Base-by-base conservation (phyloP, 2,113 vertebrate genomes). In the Oncorhynchus mykiss region DNA sequence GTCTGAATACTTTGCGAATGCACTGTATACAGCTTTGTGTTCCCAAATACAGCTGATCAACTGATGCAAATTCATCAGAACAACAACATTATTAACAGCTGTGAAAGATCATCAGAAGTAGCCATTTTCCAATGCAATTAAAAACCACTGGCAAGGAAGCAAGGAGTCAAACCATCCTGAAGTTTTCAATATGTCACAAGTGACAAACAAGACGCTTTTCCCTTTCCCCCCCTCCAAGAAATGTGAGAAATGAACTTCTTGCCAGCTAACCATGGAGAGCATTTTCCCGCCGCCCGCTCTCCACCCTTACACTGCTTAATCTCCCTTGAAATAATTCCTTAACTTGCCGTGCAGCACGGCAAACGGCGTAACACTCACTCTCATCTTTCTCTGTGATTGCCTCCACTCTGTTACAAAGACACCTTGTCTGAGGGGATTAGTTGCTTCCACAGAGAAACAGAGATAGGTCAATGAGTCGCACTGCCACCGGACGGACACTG, bases 301-400 rank as follows among this genome's bases (percentile, higher is more conserved):
- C 34, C 34, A 79, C 76, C 76, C 72, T 70, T 57, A 76, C 62
- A 4, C 72, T 71, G 75, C 73, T 73, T 90, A 89, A 92, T 92
- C 85, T 88, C 78, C 78, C 66, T 81, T 87, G 79, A 86, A 87
- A 88, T 86, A 78, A 85, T 84, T 88, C 83, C 84, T 83, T 87
- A 90, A 87, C 87, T 81, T 82, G 87, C 81, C 81, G 84, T 84
- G 87, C 87, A 81, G 81, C 64, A 54, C 82, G 78, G 80, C 81
- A 68, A 72, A 69, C 54, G 39, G 69, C 49, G 49, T 80, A 75
- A 84, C 85, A 82, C 78, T 78, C 75, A 80, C 77, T 84, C 81
- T 84, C 80, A 77, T 85, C 84, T 68, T 82, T 81, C 48, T 54
- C 64, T 69, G 74, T 71, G 80, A 88, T 82, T 77, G 76, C 76